Evolutionary conservation across 1,140 invertebrate genomes (phyloP).

Genomic region (Zaprionus tsacasi): DNA sequence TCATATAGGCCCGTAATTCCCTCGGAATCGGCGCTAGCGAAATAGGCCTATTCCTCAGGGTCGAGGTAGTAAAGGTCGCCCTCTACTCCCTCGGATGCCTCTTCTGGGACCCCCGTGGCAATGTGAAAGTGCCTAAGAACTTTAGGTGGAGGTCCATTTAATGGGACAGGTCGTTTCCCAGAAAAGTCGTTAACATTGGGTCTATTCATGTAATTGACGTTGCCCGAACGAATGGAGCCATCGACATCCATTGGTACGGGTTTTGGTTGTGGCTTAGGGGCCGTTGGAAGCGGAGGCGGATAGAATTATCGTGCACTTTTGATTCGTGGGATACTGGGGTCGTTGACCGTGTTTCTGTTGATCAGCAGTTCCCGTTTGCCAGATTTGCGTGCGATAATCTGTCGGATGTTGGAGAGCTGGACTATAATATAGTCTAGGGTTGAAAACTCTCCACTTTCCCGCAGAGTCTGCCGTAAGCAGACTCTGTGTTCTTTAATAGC

Average conservation of each 20-base stretch:
- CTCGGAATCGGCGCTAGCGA: slow-evolving; percentile 1
- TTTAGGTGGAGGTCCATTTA: slow-evolving; percentile 6
- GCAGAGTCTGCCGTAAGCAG: no score
- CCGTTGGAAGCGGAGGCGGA: no score
- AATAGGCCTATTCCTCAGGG: neutral
- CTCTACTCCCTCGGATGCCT: neutral
- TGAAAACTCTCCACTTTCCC: no score
- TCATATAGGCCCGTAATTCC: neutral
- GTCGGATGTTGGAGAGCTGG: no score
- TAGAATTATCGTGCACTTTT: no score
- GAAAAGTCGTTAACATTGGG: neutral
- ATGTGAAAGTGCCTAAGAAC: neutral
- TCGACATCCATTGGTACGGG: slow-evolving; percentile 14
- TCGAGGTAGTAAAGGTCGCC: neutral
- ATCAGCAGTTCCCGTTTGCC: no score
- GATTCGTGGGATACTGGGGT: neutral
- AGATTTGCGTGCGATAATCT: no score
- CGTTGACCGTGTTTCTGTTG: neutral
- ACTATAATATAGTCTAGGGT: no score
- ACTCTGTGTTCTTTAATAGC: neutral
- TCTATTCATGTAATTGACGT: neutral
- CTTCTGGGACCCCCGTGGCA: neutral
- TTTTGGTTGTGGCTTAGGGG: slow-evolving; percentile 1
- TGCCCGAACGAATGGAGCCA: neutral
- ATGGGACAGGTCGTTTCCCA: slow-evolving; percentile 3